These are phyloP conservation scores for Euleptes europaea DNA, from an alignment of 2,113 vertebrate genomes.

Conservation along the genomic window DNA sequence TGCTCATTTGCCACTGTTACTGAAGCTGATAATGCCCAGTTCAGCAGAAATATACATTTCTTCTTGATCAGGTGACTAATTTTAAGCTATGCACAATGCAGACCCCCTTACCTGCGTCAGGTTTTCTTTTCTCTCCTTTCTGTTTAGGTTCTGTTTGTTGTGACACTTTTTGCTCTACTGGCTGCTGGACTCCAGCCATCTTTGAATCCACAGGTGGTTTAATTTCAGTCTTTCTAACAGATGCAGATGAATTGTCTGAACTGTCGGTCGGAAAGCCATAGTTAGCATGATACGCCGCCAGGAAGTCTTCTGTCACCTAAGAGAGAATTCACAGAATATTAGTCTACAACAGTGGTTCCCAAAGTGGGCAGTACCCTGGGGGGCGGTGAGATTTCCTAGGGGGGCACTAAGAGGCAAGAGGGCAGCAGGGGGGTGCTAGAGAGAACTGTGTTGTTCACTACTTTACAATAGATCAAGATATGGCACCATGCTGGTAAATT, in stretches of 20 bases:
- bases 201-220: slow-evolving; percentile 42
- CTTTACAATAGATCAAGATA: too few relatives aligned
- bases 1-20: background rate
- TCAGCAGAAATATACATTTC: slow-evolving; percentile 3
- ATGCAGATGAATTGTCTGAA: slow-evolving; percentile 62
- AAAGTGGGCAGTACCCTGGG: too few relatives aligned
- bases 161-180: slow-evolving; percentile 48
- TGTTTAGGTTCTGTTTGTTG: slow-evolving; percentile 77
- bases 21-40: background rate
- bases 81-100: slow-evolving; percentile 1
- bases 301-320: slow-evolving; percentile 94
- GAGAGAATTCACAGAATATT: slow-evolving; percentile 39
- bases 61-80: background rate
- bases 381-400: too few relatives aligned
- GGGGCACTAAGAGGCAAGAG: too few relatives aligned
- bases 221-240: slow-evolving; percentile 47
- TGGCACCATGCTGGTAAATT: too few relatives aligned
- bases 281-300: slow-evolving; percentile 93
- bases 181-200: slow-evolving; percentile 33
- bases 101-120: slow-evolving; percentile 81
- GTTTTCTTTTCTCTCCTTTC: slow-evolving; percentile 90
- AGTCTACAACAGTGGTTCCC: too few relatives aligned
- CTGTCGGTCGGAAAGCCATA: slow-evolving; percentile 86
- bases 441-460: too few relatives aligned
- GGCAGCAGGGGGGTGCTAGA: too few relatives aligned